Evolutionary conservation across 2,113 vertebrate genomes (phyloP).

Genomic region (Cyrtonyx montezumae): DNA sequence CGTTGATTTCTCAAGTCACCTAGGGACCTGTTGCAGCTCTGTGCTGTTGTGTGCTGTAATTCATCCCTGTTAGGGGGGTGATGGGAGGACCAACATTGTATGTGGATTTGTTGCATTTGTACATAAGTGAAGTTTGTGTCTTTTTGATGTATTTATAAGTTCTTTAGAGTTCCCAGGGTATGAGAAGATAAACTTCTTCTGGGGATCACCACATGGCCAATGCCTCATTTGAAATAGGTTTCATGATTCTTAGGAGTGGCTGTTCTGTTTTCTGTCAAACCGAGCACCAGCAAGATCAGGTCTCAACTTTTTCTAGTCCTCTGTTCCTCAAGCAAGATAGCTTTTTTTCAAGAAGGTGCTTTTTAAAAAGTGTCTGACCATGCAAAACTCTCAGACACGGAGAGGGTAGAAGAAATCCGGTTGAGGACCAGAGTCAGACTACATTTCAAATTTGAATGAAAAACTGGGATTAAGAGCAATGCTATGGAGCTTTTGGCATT

Average conservation of each 20-base stretch:
- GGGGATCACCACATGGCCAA: neutral
- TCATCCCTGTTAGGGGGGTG: neutral
- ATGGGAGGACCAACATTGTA: neutral
- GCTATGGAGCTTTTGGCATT: neutral
- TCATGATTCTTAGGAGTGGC: neutral
- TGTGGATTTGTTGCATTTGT: neutral
- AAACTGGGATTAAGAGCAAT: neutral
- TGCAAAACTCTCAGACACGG: neutral
- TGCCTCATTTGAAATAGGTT: neutral
- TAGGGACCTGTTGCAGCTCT: accelerated
- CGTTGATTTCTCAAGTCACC: neutral
- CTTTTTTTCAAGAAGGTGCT: neutral
- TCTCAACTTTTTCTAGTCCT: neutral
- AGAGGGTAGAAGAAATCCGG: too few species aligned
- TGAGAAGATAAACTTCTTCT: neutral
- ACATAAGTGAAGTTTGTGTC: neutral
- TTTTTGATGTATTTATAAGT: neutral
- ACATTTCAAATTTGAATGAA: neutral
- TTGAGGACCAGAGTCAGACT: neutral
- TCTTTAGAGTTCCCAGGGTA: neutral
- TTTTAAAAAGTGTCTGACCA: neutral
- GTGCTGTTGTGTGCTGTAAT: accelerated
- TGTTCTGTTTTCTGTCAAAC: neutral
- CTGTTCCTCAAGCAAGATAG: neutral
- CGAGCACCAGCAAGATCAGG: neutral